These are phyloP conservation scores for Ancistrus triradiatus DNA, from an alignment of 2,113 vertebrate genomes.

Conservation along the genomic window DNA sequence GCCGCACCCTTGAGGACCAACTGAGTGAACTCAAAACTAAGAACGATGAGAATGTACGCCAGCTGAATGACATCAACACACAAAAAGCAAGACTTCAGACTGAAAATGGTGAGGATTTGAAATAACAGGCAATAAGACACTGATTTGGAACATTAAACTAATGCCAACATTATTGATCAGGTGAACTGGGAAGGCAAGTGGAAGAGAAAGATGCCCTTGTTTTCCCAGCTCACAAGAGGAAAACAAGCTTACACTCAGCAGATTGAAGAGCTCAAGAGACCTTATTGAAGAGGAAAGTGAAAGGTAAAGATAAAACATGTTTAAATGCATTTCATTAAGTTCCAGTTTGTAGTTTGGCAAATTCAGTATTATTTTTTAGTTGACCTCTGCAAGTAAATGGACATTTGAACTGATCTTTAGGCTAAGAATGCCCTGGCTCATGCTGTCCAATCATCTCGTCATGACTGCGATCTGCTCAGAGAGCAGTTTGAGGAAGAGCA, in stretches of 20 bases:
- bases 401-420: not conserved
- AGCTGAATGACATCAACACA: conserved; percentile 32
- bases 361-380: too few relatives aligned
- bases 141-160: not conserved
- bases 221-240: conserved; percentile 54
- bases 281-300: conserved; percentile 66
- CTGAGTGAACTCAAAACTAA: conserved; percentile 72
- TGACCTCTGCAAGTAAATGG: too few relatives aligned
- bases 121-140: not conserved
- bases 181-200: conserved; percentile 62
- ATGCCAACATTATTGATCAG: conserved; percentile 8
- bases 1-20: conserved; percentile 53
- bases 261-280: conserved; percentile 53
- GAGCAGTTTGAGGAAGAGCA: too few relatives aligned
- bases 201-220: conserved; percentile 70
- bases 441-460: conserved; percentile 48
- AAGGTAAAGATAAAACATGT: conserved; percentile 21
- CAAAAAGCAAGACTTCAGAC: conserved; percentile 38
- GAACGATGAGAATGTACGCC: conserved; percentile 59
- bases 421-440: conserved; percentile 3
- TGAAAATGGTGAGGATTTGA: conserved; percentile 34
- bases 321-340: not conserved
- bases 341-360: not conserved
- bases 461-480: conserved; percentile 55
- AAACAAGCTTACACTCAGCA: conserved; percentile 48